Evolutionary conservation across 2,888 invertebrate species (phyloP).

Genomic region (Harpalus rufipes): DNA sequence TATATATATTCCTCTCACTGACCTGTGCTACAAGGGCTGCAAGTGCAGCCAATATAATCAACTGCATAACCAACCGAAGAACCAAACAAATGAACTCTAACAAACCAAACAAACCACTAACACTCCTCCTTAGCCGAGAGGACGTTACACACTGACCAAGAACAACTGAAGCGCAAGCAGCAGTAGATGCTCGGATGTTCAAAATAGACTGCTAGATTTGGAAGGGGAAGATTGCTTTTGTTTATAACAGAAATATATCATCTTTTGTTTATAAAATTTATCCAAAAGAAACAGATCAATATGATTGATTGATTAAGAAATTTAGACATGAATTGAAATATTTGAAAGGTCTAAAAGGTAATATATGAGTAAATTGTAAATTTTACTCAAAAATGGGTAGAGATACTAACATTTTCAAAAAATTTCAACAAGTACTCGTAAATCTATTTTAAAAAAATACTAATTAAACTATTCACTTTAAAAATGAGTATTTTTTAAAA

Average conservation of each 20-base stretch:
- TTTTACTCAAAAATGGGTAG: too few relatives aligned
- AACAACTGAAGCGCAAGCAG: constrained; percentile 4
- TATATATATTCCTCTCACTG: neutral
- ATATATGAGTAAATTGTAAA: too few relatives aligned
- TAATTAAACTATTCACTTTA: too few relatives aligned
- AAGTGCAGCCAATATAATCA: neutral
- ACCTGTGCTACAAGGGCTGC: neutral
- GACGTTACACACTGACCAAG: neutral
- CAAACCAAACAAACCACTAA: neutral
- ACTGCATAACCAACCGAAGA: neutral
- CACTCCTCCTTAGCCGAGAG: neutral
- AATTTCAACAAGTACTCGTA: too few relatives aligned
- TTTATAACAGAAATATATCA: neutral
- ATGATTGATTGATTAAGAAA: too few relatives aligned
- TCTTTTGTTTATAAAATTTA: too few relatives aligned
- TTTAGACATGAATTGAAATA: too few relatives aligned
- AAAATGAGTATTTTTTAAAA: too few relatives aligned
- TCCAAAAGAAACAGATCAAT: too few relatives aligned
- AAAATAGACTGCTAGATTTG: neutral
- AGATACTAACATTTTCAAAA: too few relatives aligned
- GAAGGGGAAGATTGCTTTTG: neutral
- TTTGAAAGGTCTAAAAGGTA: too few relatives aligned
- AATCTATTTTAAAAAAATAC: too few relatives aligned
- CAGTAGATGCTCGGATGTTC: neutral
- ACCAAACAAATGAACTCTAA: neutral